Evolutionary conservation across 2,888 invertebrate species (phyloP), one percentile per base, ranked within the genome.

Genomic region (Ochlodes sylvanus): DNA sequence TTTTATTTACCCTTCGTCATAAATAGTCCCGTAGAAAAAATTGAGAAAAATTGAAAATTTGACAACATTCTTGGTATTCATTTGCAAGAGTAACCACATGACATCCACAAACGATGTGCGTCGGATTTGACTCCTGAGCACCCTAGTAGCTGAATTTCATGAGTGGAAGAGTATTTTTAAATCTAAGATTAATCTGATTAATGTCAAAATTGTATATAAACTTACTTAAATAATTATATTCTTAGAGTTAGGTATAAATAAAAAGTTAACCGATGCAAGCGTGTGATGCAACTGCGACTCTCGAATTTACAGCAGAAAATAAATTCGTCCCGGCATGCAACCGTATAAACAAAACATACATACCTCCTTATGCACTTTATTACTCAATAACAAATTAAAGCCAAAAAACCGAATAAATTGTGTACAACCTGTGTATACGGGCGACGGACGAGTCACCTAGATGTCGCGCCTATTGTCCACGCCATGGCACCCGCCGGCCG

Each of bases 391-490:
- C 5, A 58, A 50, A n/a, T n/a, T n/a, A n/a, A 50, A 58, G 27
- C 32, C 10, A 50, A 17, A 64, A 38, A n/a, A 57, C 41, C 15
- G 27, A 58, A 58, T 66, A 60, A 60, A 58, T 82, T 81, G 72
- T 73, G 75, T 79, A 84, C 92, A 88, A 79, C 92, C 92, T 92
- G 91, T 92, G 87, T 78, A 83, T 78, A 79, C 76, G 75, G 72
- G 69, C 75, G 72, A 77, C 78, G 83, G 88, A 87, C 92, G 92
- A 88, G 86, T 91, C 91, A 89, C 92, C 92, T 89, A 92, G 88
- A 83, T 90, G 92, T 92, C 92, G 86, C 92, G 83, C 93, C 93
- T 89, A 92, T 92, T 92, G 92, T 92, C 90, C 88, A 83, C 80
- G 79, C 76, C 78, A 77, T 79, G 77, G 87, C 88, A 83, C 79